Percentiles rank a stretch among this genome's conserved stretches.
These are phyloP conservation scores for Chrysolina haemoptera DNA, from an alignment of 2,888 invertebrate species.

Conservation along the genomic window DNA sequence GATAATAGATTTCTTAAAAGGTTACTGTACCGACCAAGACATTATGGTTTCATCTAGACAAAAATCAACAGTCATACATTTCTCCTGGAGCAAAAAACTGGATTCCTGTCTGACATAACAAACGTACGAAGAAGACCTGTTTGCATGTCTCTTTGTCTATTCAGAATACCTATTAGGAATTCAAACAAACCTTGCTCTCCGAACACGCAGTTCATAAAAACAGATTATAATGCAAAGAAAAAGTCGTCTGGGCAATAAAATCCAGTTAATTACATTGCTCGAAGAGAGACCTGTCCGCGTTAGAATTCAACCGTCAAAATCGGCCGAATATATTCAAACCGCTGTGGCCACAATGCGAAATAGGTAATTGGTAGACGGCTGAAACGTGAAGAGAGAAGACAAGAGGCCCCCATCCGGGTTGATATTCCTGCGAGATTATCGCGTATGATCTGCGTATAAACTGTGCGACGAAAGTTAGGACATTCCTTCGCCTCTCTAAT, in stretches of 20 bases:
- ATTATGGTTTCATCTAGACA: background rate
- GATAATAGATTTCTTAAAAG: too few species aligned
- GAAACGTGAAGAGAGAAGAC: conserved; percentile 36
- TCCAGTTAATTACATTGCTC: conserved; percentile 22
- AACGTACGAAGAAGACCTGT: conserved; percentile 8
- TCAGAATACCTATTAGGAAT: background rate
- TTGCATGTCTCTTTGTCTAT: conserved; percentile 13
- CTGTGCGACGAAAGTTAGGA: conserved; percentile 7
- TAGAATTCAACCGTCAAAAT: conserved; percentile 25
- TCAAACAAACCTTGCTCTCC: conserved; percentile 21
- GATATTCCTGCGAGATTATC: conserved; percentile 20
- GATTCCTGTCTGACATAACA: conserved; percentile 13
- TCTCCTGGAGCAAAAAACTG: background rate
- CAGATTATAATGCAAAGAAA: conserved; percentile 9
- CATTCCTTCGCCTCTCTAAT: background rate
- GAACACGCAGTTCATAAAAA: conserved; percentile 14
- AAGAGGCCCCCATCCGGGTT: conserved; percentile 56
- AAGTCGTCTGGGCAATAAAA: conserved; percentile 18
- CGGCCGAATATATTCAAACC: background rate
- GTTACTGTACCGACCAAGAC: too few species aligned
- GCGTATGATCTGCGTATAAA: conserved; percentile 7
- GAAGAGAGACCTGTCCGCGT: conserved; percentile 9
- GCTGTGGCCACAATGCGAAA: conserved; percentile 11
- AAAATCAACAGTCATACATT: background rate
- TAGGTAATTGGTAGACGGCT: conserved; percentile 24